Percentiles rank a stretch among this genome's conserved stretches.
These are phyloP conservation scores for Aphelenchoides avenae DNA, from an alignment of 1,140 invertebrate species.

Conservation along the genomic window DNA sequence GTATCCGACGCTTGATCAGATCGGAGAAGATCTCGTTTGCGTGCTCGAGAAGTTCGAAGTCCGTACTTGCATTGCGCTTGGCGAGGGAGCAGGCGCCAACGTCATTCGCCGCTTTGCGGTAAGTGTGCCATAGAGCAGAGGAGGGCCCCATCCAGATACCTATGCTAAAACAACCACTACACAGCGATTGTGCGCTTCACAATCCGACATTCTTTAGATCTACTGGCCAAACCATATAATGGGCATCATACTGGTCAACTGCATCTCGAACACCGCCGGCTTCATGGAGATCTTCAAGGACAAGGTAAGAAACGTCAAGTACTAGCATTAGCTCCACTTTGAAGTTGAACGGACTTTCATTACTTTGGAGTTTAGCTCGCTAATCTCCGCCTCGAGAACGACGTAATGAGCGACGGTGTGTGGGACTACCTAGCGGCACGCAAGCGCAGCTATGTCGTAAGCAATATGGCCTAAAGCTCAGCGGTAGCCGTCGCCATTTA, in stretches of 20 bases:
- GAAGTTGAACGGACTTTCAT: too few species aligned
- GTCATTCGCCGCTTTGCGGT: slow-evolving; percentile 76
- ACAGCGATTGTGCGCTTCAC: too few species aligned
- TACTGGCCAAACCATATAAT: slow-evolving; percentile 72
- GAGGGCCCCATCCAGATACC: too few species aligned
- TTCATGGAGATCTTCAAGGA: slow-evolving; percentile 80
- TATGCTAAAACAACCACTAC: too few species aligned
- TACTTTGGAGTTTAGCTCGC: too few species aligned
- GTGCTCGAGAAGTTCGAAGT: slow-evolving; percentile 74
- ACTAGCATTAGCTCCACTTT: too few species aligned
- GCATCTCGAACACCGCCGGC: slow-evolving; percentile 74
- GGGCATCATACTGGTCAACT: slow-evolving; percentile 74
- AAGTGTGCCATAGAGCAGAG: slow-evolving; percentile 5
- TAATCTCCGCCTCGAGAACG: slow-evolving; percentile 62
- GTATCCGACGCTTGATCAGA: slow-evolving; percentile 75
- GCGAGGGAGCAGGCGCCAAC: slow-evolving; percentile 83
- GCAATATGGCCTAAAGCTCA: too few species aligned
- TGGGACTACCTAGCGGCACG: slow-evolving; percentile 80
- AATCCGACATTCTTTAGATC: too few species aligned
- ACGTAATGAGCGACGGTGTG: slow-evolving; percentile 70
- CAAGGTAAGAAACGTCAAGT: too few species aligned
- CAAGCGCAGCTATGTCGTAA: slow-evolving; percentile 84
- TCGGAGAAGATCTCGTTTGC: slow-evolving; percentile 77
- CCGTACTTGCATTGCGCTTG: slow-evolving; percentile 71
- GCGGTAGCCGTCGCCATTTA: slow-evolving; percentile 68